A percentile compares a stretch with the other conserved stretches of the same genome.
phyloP scores from a whole-genome alignment of 2,113 vertebrate genomes.

The Glareola pratincola region DNA sequence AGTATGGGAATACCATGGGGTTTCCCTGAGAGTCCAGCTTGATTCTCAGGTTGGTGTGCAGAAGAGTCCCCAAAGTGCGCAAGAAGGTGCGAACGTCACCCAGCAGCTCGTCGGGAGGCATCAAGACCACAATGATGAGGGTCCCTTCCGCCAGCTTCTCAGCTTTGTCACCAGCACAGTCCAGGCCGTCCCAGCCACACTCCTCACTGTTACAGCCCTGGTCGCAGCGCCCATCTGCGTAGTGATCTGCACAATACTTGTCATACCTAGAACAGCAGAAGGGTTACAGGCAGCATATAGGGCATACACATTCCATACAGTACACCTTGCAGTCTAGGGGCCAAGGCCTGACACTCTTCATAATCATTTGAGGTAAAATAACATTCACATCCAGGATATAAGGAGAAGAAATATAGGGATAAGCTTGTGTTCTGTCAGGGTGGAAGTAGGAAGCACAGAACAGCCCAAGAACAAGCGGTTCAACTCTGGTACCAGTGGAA shows the following conservation, averaged over 20 bases:
- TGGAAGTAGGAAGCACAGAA: background rate
- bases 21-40: conserved; percentile 78
- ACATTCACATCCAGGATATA: too few species aligned
- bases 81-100: conserved; percentile 84
- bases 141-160: conserved; percentile 81
- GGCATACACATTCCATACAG: background rate
- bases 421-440: background rate
- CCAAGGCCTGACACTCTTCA: background rate
- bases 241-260: conserved; percentile 89
- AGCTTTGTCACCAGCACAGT: conserved; percentile 80
- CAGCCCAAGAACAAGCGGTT: background rate
- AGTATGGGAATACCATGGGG: conserved; percentile 88
- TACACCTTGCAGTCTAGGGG: background rate
- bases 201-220: conserved; percentile 88
- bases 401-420: background rate
- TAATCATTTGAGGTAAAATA: background rate
- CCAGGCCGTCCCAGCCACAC: conserved; percentile 94
- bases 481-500: background rate
- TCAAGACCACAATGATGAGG: conserved; percentile 86
- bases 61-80: conserved; percentile 82
- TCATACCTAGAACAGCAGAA: conserved; percentile 78
- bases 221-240: conserved; percentile 84
- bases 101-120: conserved; percentile 86
- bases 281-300: background rate
- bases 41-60: conserved; percentile 87